A percentile compares a stretch with the other conserved stretches of the same genome.
These are phyloP conservation scores for Corythoichthys haematopterus DNA, from an alignment of 2,113 vertebrate genomes.

Conservation along the genomic window DNA sequence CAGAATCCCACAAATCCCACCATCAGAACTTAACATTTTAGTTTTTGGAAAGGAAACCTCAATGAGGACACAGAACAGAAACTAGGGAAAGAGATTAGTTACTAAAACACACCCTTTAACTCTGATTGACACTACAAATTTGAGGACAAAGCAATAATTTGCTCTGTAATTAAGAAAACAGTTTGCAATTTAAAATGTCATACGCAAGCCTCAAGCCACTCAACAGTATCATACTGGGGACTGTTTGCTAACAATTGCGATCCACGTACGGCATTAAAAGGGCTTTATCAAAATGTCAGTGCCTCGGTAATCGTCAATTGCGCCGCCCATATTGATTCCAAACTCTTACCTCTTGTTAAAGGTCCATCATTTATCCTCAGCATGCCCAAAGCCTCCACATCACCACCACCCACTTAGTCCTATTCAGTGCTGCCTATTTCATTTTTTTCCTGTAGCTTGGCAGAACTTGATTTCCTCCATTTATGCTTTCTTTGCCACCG, in stretches of 20 bases:
- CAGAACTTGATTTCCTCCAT: constrained; percentile 56
- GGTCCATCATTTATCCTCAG: constrained; percentile 38
- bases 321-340: constrained; percentile 43
- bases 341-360: constrained; percentile 23
- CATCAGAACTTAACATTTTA: constrained; percentile 15
- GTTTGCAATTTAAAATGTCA: constrained; percentile 45
- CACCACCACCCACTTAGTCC: constrained; percentile 43
- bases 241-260: constrained; percentile 40
- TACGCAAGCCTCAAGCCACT: constrained; percentile 18
- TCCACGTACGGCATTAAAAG: constrained; percentile 41
- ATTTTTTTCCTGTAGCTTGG: constrained; percentile 20
- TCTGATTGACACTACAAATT: constrained; percentile 46
- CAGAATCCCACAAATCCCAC: constrained; percentile 5
- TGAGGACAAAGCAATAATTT: constrained; percentile 38
- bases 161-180: constrained; percentile 53
- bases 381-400: constrained; percentile 19
- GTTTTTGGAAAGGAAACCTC: constrained; percentile 14
- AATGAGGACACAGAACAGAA: constrained; percentile 8
- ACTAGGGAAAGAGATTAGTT: constrained; percentile 21
- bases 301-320: constrained; percentile 39
- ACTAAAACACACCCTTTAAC: constrained; percentile 52
- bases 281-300: constrained; percentile 60
- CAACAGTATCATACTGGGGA: constrained; percentile 27
- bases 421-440: constrained; percentile 35
- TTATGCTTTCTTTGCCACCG: constrained; percentile 59